Evolutionary conservation across 2,888 invertebrate genomes (phyloP).

Genomic region (Aspidiotus rigidus): DNA sequence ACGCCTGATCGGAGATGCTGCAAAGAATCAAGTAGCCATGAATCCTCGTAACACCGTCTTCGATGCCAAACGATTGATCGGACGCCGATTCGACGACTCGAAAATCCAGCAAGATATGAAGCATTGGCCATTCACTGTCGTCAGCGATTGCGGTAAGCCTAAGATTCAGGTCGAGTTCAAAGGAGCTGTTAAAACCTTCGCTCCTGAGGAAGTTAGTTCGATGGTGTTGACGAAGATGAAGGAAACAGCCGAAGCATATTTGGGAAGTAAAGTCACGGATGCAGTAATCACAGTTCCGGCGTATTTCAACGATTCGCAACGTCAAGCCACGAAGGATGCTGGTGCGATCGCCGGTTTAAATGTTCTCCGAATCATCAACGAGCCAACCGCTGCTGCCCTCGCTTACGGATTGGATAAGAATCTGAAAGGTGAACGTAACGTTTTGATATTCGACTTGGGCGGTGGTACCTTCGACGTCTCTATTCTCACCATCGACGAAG

Average conservation of each 20-base stretch:
- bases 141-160: slow-evolving; percentile 55
- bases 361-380: slow-evolving; percentile 35
- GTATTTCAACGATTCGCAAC: slow-evolving; percentile 59
- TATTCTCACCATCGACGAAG: slow-evolving; percentile 77
- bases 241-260: slow-evolving; percentile 62
- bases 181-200: slow-evolving; percentile 54
- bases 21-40: slow-evolving; percentile 56
- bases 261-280: slow-evolving; percentile 52
- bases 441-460: slow-evolving; percentile 73
- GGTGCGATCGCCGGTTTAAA: slow-evolving; percentile 35
- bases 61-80: slow-evolving; percentile 66
- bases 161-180: slow-evolving; percentile 59
- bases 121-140: slow-evolving; percentile 72
- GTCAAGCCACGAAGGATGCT: slow-evolving; percentile 58
- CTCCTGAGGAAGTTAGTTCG: slow-evolving; percentile 61
- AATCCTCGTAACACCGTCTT: slow-evolving; percentile 68
- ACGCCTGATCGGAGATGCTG: slow-evolving; percentile 46
- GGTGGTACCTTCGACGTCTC: slow-evolving; percentile 93
- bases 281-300: slow-evolving; percentile 74
- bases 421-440: slow-evolving; percentile 53
- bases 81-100: slow-evolving; percentile 57
- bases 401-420: slow-evolving; percentile 35
- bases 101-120: slow-evolving; percentile 70
- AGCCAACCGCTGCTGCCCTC: slow-evolving; percentile 36
- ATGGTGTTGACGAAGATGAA: slow-evolving; percentile 54